Percentiles rank a stretch among this genome's conserved stretches.
Conservation (phyloP, 2,888 invertebrate species). For the Punctoribates punctum region DNA sequence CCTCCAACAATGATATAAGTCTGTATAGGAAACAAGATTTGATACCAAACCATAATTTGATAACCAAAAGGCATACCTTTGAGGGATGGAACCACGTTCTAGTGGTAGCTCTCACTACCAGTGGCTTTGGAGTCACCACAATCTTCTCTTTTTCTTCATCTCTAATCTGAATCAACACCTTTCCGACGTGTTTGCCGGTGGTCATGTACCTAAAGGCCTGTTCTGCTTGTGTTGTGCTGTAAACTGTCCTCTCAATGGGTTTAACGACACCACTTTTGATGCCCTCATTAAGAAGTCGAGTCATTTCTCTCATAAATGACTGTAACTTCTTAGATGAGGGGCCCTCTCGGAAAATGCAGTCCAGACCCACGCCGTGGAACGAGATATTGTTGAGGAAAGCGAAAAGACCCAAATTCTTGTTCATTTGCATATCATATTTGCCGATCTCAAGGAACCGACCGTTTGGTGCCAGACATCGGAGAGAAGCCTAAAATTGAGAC, state of each 20-base stretch:
- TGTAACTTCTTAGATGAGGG: slow-evolving; percentile 54
- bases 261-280: slow-evolving; percentile 82
- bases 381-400: slow-evolving; percentile 90
- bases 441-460: slow-evolving; percentile 97
- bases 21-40: slow-evolving; percentile 55
- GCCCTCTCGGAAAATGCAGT: slow-evolving; percentile 84
- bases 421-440: slow-evolving; percentile 90
- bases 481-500: slow-evolving; percentile 51
- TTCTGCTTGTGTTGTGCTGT: slow-evolving; percentile 79
- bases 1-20: slow-evolving; percentile 64
- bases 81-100: slow-evolving; percentile 66
- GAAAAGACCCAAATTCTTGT: slow-evolving; percentile 76
- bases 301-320: slow-evolving; percentile 62
- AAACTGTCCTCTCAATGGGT: slow-evolving; percentile 81
- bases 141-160: slow-evolving; percentile 51
- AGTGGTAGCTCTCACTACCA: slow-evolving; percentile 49
- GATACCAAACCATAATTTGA: too few relatives aligned
- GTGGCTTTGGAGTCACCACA: slow-evolving; percentile 42
- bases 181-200: slow-evolving; percentile 96
- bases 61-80: slow-evolving; percentile 62
- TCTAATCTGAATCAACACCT: slow-evolving; percentile 74
- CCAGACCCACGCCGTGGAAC: slow-evolving; percentile 93
- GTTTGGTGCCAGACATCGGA: slow-evolving; percentile 83
- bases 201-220: slow-evolving; percentile 92
- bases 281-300: slow-evolving; percentile 80